Conservation (phyloP, 2,113 vertebrate genomes). For the Meles meles region DNA sequence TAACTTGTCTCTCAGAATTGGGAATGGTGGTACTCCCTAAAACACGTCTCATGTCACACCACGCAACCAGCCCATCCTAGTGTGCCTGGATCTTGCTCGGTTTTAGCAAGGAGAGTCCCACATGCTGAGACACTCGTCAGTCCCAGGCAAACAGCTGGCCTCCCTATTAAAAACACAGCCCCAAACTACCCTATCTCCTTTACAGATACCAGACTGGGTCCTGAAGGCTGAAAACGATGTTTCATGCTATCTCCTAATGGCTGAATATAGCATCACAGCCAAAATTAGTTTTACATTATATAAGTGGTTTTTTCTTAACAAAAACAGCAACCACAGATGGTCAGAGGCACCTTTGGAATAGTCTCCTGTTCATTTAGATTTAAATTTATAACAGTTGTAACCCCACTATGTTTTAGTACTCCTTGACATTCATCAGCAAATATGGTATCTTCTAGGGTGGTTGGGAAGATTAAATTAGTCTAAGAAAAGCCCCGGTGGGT, state of each 20-base stretch:
- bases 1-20: neutral
- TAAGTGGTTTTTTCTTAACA: neutral
- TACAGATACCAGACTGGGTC: neutral
- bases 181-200: neutral
- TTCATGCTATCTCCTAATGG: constrained; percentile 5
- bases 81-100: neutral
- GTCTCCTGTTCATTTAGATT: neutral
- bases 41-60: neutral
- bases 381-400: neutral
- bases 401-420: neutral
- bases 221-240: neutral
- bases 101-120: neutral
- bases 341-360: neutral
- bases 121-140: neutral
- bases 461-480: neutral
- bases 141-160: neutral
- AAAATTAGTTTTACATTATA: neutral
- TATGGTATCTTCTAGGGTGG: neutral
- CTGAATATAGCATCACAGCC: neutral
- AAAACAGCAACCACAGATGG: neutral
- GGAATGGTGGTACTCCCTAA: neutral
- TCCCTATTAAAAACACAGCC: neutral
- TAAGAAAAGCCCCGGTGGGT: neutral
- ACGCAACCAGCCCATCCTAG: neutral
- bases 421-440: neutral